Conservation (phyloP, 2,888 invertebrate genomes). For the Ennomos quercinarius region DNA sequence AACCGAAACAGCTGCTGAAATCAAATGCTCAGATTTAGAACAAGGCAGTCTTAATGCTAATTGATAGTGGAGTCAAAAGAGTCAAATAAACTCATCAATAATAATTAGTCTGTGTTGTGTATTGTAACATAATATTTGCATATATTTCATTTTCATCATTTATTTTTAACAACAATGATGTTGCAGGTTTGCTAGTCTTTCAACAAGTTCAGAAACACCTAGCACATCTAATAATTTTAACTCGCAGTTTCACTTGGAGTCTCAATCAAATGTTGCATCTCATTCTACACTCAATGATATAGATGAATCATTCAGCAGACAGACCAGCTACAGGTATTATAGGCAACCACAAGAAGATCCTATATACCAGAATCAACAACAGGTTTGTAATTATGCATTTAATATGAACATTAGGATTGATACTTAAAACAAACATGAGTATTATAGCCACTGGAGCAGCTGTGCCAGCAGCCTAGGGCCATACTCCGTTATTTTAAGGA, state of each 20-base stretch:
- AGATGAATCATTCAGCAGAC: constrained; percentile 80
- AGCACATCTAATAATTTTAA: constrained; percentile 74
- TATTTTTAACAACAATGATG: neutral
- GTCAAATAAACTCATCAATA: too few species aligned
- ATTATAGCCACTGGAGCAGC: too few species aligned
- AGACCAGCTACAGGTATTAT: constrained; percentile 78
- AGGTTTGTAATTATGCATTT: constrained; percentile 51
- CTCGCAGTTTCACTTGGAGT: constrained; percentile 74
- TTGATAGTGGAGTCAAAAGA: too few species aligned
- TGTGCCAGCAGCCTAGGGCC: too few species aligned
- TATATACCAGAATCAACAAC: constrained; percentile 82
- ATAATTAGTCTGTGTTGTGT: constrained; percentile 6
- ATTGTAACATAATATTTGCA: constrained; percentile 3
- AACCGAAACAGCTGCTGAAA: too few species aligned
- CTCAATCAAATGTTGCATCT: constrained; percentile 68
- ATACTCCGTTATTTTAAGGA: too few species aligned
- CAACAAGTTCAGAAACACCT: constrained; percentile 80
- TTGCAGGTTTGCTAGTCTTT: constrained; percentile 89
- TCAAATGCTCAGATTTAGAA: too few species aligned
- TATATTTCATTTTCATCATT: too few species aligned
- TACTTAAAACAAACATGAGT: too few species aligned
- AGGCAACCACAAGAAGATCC: constrained; percentile 76
- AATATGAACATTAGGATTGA: too few species aligned
- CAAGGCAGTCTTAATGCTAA: too few species aligned
- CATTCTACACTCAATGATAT: constrained; percentile 79